A percentile compares a stretch with the other conserved stretches of the same genome.
Conservation (phyloP, 2,888 invertebrate species). For the Agrochola macilenta region DNA sequence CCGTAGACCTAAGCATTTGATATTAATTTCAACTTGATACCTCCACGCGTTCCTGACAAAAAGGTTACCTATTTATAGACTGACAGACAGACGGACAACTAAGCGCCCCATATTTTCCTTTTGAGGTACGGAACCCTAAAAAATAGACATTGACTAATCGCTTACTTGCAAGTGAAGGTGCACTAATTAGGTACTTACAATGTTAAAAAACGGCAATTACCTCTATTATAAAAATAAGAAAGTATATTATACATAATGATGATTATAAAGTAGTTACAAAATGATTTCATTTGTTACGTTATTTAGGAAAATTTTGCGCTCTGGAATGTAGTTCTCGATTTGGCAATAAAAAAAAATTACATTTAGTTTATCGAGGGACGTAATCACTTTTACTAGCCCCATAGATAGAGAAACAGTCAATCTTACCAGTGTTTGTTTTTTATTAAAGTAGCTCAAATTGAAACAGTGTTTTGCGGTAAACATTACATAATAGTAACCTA, state of each 20-base stretch:
- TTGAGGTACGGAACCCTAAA: too few relatives aligned
- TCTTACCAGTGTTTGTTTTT: not conserved
- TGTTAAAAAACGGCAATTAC: not conserved
- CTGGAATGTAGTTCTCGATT: slow-evolving; percentile 17
- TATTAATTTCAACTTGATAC: too few relatives aligned
- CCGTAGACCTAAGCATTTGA: too few relatives aligned
- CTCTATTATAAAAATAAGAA: not conserved
- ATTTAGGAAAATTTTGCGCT: not conserved
- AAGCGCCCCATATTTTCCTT: too few relatives aligned
- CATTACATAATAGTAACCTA: too few relatives aligned
- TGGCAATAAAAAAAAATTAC: slow-evolving; percentile 4
- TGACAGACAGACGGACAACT: too few relatives aligned
- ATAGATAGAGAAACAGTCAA: not conserved
- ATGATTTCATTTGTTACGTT: not conserved
- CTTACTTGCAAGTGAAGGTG: not conserved
- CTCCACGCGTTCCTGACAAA: too few relatives aligned
- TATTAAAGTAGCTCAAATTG: not conserved
- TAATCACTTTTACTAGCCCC: not conserved
- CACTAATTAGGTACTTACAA: not conserved
- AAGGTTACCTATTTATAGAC: too few relatives aligned
- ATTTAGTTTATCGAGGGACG: not conserved
- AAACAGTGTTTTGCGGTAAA: too few relatives aligned
- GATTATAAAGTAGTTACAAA: slow-evolving; percentile 24
- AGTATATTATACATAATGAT: not conserved
- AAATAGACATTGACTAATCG: not conserved